A percentile compares a stretch with the other conserved stretches of the same genome.
These are phyloP conservation scores for Esox masquinongy DNA, from an alignment of 2,797 vertebrate genomes.

Conservation along the genomic window DNA sequence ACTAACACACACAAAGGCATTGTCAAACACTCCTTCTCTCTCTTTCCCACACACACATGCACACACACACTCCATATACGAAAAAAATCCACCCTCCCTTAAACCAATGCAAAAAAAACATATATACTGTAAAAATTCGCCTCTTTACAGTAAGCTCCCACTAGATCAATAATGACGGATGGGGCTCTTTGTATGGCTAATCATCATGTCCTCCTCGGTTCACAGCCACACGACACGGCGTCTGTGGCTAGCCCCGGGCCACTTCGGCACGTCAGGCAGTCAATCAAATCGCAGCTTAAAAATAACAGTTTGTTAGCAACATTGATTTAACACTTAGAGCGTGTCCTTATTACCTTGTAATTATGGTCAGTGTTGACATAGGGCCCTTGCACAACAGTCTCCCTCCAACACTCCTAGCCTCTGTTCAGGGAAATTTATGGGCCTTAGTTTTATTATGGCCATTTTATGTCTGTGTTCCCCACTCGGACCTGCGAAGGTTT, in stretches of 20 bases:
- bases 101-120: constrained; percentile 37
- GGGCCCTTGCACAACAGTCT: constrained; percentile 66
- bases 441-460: constrained; percentile 77
- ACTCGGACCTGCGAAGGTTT: constrained; percentile 66
- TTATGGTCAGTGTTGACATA: constrained; percentile 84
- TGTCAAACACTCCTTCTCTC: background rate
- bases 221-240: constrained; percentile 71
- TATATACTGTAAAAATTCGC: constrained; percentile 73
- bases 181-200: constrained; percentile 69
- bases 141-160: constrained; percentile 78
- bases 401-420: constrained; percentile 61
- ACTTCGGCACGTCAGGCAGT: constrained; percentile 71
- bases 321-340: constrained; percentile 85
- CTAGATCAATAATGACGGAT: constrained; percentile 78
- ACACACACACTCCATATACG: constrained; percentile 23
- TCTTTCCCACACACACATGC: constrained; percentile 7
- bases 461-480: constrained; percentile 77
- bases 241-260: constrained; percentile 64
- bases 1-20: constrained; percentile 7
- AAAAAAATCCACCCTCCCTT: constrained; percentile 20
- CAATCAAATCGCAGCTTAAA: constrained; percentile 79
- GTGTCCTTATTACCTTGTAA: constrained; percentile 84
- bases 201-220: constrained; percentile 75
- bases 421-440: constrained; percentile 77
- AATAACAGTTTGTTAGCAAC: constrained; percentile 83